Evolutionary conservation across 1,140 invertebrate genomes (phyloP), one percentile per base, ranked within the genome.

Genomic region (Caenorhabditis latens): DNA sequence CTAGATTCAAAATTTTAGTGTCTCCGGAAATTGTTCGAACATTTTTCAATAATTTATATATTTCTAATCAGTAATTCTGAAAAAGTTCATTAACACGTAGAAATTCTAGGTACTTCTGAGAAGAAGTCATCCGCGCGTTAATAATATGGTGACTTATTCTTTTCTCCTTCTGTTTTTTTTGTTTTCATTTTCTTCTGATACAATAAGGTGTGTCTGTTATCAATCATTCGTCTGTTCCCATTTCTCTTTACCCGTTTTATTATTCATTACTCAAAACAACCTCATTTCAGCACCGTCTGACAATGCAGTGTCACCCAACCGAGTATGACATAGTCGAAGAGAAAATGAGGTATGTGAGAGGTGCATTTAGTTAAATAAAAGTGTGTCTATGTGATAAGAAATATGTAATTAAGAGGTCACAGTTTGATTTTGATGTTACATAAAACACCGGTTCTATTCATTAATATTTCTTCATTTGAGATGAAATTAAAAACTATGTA

Each of bases 341-440:
- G 19, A 79, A 79, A 50, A 79, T 79, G 71, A 79, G 71, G 71
- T 79, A 43, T 71, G 65, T 71, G 40, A 8, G 71, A 14, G 71
- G 46, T 43, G 14, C 13, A 71, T 46, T 46, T 21, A 21, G n/a
- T 79, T 9, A 16, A 46, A 19, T 46, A 71, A 50, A 32, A 50
- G 3, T 50, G n/a, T 79, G 71, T 79, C 46, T 79, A 14, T 46
- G 6, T 46, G 71, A 79, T 79, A 79, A 79, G 71, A 79, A 50
- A n/a, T 24, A 9, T 71, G 43, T 50, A 53, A 79, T 79, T 79
- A 79, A 53, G 71, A 79, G 71, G 71, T 79, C 71, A 79, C 71
- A n/a, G 46, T 79, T 79, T 71, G 42, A 65, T 65, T 42, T 40
- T 40, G 1, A 58, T 58, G 57, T 58, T n/a, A 5, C n/a, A 21